A percentile compares a stretch with the other conserved stretches of the same genome.
Conservation (phyloP, 2,113 vertebrate species). For the Rutilus rutilus region DNA sequence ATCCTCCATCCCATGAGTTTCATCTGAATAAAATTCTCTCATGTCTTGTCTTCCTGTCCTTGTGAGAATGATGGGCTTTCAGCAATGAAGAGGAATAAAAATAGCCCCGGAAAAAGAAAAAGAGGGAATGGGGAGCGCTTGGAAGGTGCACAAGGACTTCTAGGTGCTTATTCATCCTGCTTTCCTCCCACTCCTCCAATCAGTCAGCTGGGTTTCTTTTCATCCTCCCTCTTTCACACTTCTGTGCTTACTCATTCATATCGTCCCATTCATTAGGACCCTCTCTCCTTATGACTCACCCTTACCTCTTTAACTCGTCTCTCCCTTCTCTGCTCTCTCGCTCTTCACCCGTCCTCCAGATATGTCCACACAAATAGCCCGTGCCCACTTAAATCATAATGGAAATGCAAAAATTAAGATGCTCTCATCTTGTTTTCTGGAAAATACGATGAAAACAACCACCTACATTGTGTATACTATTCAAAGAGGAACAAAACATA, state of each 20-base stretch:
- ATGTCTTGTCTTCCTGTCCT: conserved; percentile 51
- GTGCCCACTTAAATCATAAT: conserved; percentile 41
- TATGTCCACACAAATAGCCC: conserved; percentile 46
- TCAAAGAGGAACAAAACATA: conserved; percentile 1
- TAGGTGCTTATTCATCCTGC: conserved; percentile 41
- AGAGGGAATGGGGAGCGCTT: conserved; percentile 25
- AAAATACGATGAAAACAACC: conserved; percentile 34
- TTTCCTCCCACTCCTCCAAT: conserved; percentile 57
- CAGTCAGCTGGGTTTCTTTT: conserved; percentile 52
- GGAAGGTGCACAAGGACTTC: conserved; percentile 53
- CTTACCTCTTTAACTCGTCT: conserved; percentile 21
- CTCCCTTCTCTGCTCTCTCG: conserved; percentile 27
- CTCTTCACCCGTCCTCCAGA: conserved; percentile 46
- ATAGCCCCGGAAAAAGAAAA: conserved; percentile 51
- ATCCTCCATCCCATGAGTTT: neutral
- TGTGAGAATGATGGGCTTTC: conserved; percentile 50
- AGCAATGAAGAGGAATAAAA: conserved; percentile 55
- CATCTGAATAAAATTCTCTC: conserved; percentile 28
- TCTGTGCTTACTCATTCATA: conserved; percentile 50
- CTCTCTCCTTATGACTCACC: conserved; percentile 46
- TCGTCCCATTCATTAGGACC: conserved; percentile 48
- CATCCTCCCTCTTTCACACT: conserved; percentile 57
- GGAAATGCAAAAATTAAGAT: conserved; percentile 35
- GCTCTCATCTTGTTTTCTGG: conserved; percentile 34
- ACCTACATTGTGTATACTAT: neutral